phyloP scores from a whole-genome alignment of 2,797 vertebrate genomes.

The Enteromius trimaculatus region DNA sequence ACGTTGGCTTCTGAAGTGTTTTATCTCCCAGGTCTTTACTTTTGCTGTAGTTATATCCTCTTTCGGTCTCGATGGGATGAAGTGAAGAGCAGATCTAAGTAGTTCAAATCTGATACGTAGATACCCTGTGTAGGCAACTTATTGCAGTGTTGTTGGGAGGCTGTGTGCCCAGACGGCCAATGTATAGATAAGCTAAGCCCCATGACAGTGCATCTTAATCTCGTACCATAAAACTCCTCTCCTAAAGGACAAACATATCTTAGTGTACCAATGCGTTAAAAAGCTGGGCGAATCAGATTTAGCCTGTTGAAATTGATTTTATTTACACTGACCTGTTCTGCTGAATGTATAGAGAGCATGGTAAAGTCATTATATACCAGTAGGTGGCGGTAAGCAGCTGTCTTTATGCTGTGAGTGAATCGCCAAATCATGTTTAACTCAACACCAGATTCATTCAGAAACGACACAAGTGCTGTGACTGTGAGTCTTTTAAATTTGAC shows the following conservation, averaged over 20 bases:
- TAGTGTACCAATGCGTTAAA: not conserved
- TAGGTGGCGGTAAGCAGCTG: not conserved
- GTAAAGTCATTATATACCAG: not conserved
- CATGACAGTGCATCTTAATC: slow-evolving; percentile 21
- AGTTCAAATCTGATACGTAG: slow-evolving; percentile 19
- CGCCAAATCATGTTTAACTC: not conserved
- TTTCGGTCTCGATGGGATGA: not conserved
- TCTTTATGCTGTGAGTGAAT: not conserved
- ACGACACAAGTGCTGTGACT: not conserved
- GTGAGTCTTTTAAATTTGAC: not conserved
- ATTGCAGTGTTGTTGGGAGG: slow-evolving; percentile 17
- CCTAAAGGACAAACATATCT: slow-evolving; percentile 27
- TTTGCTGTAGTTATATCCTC: slow-evolving; percentile 30
- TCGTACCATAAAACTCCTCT: slow-evolving; percentile 3
- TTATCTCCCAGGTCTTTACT: not conserved
- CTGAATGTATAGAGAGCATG: not conserved
- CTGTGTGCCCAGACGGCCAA: not conserved
- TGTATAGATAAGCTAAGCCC: slow-evolving; percentile 42
- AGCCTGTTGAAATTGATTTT: not conserved
- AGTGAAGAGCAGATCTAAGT: slow-evolving; percentile 26
- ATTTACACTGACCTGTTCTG: not conserved
- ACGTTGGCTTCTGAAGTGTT: slow-evolving; percentile 7
- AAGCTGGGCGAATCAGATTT: not conserved
- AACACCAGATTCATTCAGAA: not conserved
- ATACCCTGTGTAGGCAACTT: not conserved